These are phyloP conservation scores for Heliothis subflexa DNA, from an alignment of 1,140 invertebrate species.

Conservation along the genomic window DNA sequence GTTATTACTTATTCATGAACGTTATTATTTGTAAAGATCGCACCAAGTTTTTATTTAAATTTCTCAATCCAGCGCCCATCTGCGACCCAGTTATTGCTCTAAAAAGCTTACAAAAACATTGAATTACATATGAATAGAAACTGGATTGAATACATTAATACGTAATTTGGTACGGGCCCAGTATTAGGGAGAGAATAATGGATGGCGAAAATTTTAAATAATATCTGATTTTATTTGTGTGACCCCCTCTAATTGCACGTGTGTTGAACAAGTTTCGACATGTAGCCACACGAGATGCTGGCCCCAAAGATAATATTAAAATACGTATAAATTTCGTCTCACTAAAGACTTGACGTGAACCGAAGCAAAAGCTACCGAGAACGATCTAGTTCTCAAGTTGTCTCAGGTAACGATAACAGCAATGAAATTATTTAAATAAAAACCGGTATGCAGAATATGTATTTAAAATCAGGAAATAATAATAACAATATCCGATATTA, in stretches of 20 bases:
- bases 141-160: constrained; percentile 85
- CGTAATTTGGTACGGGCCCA: constrained; percentile 82
- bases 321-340: not conserved
- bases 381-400: constrained; percentile 1
- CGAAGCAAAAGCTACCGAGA: constrained; percentile 5
- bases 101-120: constrained; percentile 81
- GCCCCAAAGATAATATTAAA: constrained; percentile 23
- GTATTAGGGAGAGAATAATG: constrained; percentile 80
- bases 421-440: not conserved
- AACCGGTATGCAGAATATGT: not conserved
- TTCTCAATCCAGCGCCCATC: constrained; percentile 80
- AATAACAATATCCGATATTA: not conserved
- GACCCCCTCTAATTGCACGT: constrained; percentile 64
- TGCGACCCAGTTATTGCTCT: constrained; percentile 81
- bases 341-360: not conserved
- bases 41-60: constrained; percentile 79
- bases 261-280: constrained; percentile 61
- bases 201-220: constrained; percentile 77
- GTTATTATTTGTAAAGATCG: constrained; percentile 56
- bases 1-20: constrained; percentile 48
- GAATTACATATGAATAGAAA: constrained; percentile 83
- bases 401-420: not conserved
- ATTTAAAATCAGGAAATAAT: not conserved
- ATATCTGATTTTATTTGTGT: constrained; percentile 56
- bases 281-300: constrained; percentile 60